Conservation (phyloP, 1,140 invertebrate genomes). For the Phocides pigmalion region DNA sequence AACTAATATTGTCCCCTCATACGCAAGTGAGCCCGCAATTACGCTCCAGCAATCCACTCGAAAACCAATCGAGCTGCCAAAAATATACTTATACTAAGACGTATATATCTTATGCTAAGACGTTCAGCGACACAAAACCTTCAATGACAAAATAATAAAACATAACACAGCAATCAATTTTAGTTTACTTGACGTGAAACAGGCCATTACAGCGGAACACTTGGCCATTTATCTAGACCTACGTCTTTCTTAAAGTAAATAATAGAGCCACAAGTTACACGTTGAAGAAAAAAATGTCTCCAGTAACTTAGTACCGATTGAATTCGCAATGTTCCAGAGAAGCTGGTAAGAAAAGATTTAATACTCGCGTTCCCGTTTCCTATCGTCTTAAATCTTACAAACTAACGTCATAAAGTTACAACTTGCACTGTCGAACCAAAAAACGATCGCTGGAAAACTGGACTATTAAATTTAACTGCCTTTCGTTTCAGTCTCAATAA, state of each 20-base stretch:
- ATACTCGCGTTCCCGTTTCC: conserved; percentile 15
- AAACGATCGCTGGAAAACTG: conserved; percentile 1
- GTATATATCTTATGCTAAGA: too few species aligned
- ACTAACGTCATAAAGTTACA: conserved; percentile 11
- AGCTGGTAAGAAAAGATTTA: conserved; percentile 23
- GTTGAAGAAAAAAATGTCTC: conserved; percentile 19
- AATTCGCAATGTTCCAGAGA: conserved; percentile 10
- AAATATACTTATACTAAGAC: too few species aligned
- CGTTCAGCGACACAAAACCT: too few species aligned
- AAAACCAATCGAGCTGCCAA: too few species aligned
- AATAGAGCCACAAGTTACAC: conserved; percentile 27
- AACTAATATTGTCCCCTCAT: too few species aligned
- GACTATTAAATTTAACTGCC: neutral
- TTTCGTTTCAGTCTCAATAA: neutral
- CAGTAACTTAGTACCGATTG: conserved; percentile 24
- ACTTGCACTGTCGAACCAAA: neutral
- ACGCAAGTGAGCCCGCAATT: too few species aligned
- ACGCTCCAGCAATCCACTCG: too few species aligned
- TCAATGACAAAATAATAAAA: conserved; percentile 12
- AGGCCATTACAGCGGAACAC: conserved; percentile 20
- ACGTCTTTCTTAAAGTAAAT: conserved; percentile 29
- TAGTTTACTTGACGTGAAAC: conserved; percentile 16
- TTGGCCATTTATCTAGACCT: conserved; percentile 16
- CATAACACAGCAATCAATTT: conserved; percentile 22
- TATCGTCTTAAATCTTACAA: conserved; percentile 21